These are phyloP conservation scores for Aplysina aerophoba DNA, from an alignment of 37 sponge, comb jelly and placozoan genomes.

Conservation along the genomic window DNA sequence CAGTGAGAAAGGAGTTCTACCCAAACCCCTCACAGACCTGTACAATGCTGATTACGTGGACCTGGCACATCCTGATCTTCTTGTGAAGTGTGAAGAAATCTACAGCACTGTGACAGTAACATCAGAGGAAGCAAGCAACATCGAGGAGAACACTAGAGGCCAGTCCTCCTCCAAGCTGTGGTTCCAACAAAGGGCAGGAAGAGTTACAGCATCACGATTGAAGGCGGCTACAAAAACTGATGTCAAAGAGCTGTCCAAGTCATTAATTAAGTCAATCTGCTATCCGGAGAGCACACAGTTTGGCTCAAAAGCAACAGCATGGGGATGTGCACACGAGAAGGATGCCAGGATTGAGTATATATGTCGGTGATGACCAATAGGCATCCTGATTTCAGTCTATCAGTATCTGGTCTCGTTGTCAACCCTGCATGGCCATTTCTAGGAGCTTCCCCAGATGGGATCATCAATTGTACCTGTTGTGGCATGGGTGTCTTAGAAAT, in stretches of 20 bases:
- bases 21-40: constrained; percentile 47
- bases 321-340: constrained; percentile 60
- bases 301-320: constrained; percentile 38
- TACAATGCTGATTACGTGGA: constrained; percentile 9
- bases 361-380: too few relatives aligned
- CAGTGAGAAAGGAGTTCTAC: constrained; percentile 23
- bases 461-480: constrained; percentile 5
- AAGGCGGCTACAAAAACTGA: constrained; percentile 48
- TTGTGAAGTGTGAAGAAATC: constrained; percentile 25
- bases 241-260: constrained; percentile 41
- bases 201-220: constrained; percentile 58
- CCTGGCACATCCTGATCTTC: constrained; percentile 44
- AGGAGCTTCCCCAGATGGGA: constrained; percentile 7
- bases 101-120: constrained; percentile 27
- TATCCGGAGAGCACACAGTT: constrained; percentile 51
- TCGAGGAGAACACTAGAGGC: constrained; percentile 38
- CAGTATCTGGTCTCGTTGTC: not conserved
- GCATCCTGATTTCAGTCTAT: constrained; percentile 26
- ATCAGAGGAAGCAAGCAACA: constrained; percentile 12
- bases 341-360: constrained; percentile 37
- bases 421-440: not conserved
- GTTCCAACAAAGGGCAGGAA: constrained; percentile 68
- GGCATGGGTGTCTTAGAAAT: not conserved
- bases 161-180: constrained; percentile 44
- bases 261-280: constrained; percentile 52